Evolutionary conservation across 1,140 invertebrate genomes (phyloP).

Genomic region (Sinonovacula constricta): DNA sequence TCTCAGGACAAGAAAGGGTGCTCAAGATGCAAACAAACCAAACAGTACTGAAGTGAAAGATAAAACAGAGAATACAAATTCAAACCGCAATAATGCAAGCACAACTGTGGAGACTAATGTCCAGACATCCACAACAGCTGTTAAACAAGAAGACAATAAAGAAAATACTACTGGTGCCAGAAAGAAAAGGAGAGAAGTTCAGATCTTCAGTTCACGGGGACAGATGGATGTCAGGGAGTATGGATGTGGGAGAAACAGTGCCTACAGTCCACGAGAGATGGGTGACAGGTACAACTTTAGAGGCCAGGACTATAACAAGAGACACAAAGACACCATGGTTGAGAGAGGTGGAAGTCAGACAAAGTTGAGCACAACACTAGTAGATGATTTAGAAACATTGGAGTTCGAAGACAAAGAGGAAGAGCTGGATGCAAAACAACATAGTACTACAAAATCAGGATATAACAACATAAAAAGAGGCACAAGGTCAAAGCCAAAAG

Average conservation of each 20-base stretch:
- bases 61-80: too few relatives aligned
- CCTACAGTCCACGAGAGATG: background rate
- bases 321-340: conserved; percentile 32
- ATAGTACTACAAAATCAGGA: background rate
- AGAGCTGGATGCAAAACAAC: background rate
- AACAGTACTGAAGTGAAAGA: too few relatives aligned
- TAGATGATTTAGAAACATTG: too few relatives aligned
- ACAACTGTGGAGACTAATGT: too few relatives aligned
- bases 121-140: too few relatives aligned
- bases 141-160: background rate
- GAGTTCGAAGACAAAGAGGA: background rate
- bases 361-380: conserved; percentile 12
- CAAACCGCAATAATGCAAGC: too few relatives aligned
- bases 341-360: conserved; percentile 34
- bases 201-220: conserved; percentile 18
- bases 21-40: too few relatives aligned
- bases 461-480: conserved; percentile 1
- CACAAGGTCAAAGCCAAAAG: conserved; percentile 16
- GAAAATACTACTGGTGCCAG: background rate
- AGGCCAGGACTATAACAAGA: conserved; percentile 49
- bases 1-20: too few relatives aligned
- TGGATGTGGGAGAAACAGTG: conserved; percentile 2
- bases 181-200: conserved; percentile 41
- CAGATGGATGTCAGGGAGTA: conserved; percentile 21
- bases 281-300: conserved; percentile 41